These are phyloP conservation scores for Plotosus lineatus DNA, from an alignment of 2,113 vertebrate species.

Conservation along the genomic window DNA sequence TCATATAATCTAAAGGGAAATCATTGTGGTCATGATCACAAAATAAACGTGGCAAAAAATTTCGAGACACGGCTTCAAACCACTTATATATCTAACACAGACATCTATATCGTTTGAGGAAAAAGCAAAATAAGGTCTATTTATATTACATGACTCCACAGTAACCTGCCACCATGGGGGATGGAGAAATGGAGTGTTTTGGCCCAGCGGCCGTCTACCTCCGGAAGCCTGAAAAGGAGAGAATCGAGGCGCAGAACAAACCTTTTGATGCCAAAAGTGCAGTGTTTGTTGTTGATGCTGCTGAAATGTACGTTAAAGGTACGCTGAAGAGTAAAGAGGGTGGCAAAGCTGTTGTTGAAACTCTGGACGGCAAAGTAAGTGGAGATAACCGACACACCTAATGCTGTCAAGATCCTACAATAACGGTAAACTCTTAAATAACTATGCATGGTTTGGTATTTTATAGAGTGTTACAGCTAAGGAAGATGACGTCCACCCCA, in stretches of 20 bases:
- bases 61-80: no score
- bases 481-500: conserved; percentile 68
- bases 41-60: no score
- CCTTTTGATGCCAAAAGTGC: conserved; percentile 87
- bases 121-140: not conserved
- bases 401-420: not conserved
- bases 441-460: not conserved
- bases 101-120: not conserved
- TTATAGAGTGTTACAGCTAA: conserved; percentile 51
- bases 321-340: conserved; percentile 73
- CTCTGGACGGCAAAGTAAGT: conserved; percentile 71
- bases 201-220: conserved; percentile 81
- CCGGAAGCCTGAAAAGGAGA: conserved; percentile 82
- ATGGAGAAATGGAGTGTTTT: conserved; percentile 81
- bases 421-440: no score
- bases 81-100: not conserved
- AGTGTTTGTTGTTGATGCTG: conserved; percentile 70
- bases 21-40: no score
- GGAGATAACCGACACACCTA: not conserved
- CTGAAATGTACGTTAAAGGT: conserved; percentile 79
- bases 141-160: conserved; percentile 46
- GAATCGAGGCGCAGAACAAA: conserved; percentile 77
- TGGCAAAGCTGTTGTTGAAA: conserved; percentile 79
- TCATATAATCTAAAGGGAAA: no score
- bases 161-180: conserved; percentile 72